These are phyloP conservation scores for Ormia ochracea DNA, from an alignment of 2,888 invertebrate genomes.

Conservation along the genomic window DNA sequence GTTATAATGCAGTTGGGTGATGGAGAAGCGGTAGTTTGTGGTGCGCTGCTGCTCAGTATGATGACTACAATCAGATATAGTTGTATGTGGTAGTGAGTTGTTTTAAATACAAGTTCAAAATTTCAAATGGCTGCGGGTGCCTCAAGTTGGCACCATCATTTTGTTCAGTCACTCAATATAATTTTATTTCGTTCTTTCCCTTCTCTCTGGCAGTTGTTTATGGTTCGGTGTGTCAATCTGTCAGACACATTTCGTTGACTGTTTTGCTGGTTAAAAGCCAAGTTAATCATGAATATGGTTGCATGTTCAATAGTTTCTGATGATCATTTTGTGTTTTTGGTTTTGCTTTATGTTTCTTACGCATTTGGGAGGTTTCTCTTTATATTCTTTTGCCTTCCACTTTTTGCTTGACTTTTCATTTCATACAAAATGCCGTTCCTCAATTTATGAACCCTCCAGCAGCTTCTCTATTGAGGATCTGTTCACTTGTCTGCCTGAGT, in stretches of 20 bases:
- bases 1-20: conserved; percentile 30
- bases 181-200: conserved; percentile 28
- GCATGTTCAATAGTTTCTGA: conserved; percentile 53
- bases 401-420: conserved; percentile 10
- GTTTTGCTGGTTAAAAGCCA: conserved; percentile 52
- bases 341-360: conserved; percentile 32
- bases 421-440: conserved; percentile 59
- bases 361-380: conserved; percentile 53
- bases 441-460: conserved; percentile 62
- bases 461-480: conserved; percentile 60
- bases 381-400: not conserved
- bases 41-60: conserved; percentile 17
- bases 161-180: conserved; percentile 61
- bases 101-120: conserved; percentile 27
- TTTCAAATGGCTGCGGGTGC: conserved; percentile 63
- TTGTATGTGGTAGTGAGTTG: conserved; percentile 24
- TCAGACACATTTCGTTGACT: conserved; percentile 57
- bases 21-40: conserved; percentile 41
- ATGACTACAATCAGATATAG: conserved; percentile 32
- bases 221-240: conserved; percentile 53
- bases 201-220: not conserved
- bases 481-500: conserved; percentile 54
- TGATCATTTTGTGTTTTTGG: conserved; percentile 36
- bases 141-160: conserved; percentile 64
- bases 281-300: conserved; percentile 60